Evolutionary conservation across 2,888 invertebrate genomes (phyloP).

Genomic region (Danaus chrysippus): DNA sequence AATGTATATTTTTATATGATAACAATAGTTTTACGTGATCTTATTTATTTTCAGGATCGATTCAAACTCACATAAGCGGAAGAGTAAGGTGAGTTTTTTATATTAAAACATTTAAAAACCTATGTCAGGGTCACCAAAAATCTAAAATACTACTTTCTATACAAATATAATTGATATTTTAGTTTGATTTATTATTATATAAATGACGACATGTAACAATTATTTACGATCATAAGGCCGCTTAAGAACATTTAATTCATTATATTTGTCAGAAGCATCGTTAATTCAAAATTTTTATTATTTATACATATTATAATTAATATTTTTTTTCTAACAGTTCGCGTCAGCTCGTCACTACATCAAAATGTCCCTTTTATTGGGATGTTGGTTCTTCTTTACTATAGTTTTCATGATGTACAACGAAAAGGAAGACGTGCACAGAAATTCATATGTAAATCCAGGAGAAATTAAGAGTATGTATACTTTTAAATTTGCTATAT

Average conservation of each 20-base stretch:
- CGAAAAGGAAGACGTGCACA: conserved; percentile 80
- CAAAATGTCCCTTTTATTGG: conserved; percentile 79
- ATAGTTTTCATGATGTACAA: conserved; percentile 83
- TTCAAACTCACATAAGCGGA: conserved; percentile 14
- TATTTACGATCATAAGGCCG: no score
- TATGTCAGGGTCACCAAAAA: no score
- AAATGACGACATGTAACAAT: no score
- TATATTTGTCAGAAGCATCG: no score
- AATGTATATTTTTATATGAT: no score
- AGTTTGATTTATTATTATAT: no score
- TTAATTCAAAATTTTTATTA: no score
- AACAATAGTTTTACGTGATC: no score
- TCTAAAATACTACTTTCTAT: no score
- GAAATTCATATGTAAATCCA: conserved; percentile 81
- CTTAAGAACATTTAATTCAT: no score
- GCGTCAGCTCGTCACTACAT: conserved; percentile 50
- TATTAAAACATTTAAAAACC: neutral
- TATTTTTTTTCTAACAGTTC: conserved; percentile 42
- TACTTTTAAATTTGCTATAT: neutral
- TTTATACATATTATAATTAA: no score
- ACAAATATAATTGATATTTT: no score
- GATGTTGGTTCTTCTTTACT: conserved; percentile 84
- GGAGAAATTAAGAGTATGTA: conserved; percentile 70
- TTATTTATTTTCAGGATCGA: neutral
- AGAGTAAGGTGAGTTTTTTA: conserved; percentile 23